Conservation (phyloP, 2,888 invertebrate species). For the Aproaerema taeniolella region DNA sequence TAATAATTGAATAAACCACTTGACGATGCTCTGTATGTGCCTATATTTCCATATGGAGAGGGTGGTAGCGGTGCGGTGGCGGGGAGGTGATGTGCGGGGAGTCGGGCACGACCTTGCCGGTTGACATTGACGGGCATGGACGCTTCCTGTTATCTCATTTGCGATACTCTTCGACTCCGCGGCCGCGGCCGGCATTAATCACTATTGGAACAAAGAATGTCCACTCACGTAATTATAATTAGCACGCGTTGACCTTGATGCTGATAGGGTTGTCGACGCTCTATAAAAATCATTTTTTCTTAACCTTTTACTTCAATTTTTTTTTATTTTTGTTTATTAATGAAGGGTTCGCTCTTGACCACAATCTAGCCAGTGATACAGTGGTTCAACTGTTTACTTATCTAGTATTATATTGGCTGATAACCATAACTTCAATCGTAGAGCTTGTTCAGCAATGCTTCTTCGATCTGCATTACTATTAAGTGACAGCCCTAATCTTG, state of each 20-base stretch:
- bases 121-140: conserved; percentile 66
- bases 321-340: too few species aligned
- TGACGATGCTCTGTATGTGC: too few species aligned
- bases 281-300: too few species aligned
- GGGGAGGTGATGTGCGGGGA: conserved; percentile 19
- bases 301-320: too few species aligned
- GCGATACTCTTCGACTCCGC: conserved; percentile 57
- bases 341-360: too few species aligned
- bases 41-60: not conserved
- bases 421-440: too few species aligned
- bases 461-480: too few species aligned
- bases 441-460: too few species aligned
- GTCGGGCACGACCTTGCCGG: conserved; percentile 49
- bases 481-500: conserved; percentile 24
- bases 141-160: conserved; percentile 74
- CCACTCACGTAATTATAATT: conserved; percentile 76
- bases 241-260: conserved; percentile 60
- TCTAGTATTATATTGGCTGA: too few species aligned
- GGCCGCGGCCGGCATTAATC: conserved; percentile 65
- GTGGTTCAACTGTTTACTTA: too few species aligned
- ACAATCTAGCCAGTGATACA: too few species aligned
- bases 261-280: conserved; percentile 26
- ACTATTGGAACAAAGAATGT: conserved; percentile 76
- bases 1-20: too few species aligned
- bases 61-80: conserved; percentile 6